These are phyloP conservation scores for Passer montanus DNA, from an alignment of 2,113 vertebrate species.

Conservation along the genomic window DNA sequence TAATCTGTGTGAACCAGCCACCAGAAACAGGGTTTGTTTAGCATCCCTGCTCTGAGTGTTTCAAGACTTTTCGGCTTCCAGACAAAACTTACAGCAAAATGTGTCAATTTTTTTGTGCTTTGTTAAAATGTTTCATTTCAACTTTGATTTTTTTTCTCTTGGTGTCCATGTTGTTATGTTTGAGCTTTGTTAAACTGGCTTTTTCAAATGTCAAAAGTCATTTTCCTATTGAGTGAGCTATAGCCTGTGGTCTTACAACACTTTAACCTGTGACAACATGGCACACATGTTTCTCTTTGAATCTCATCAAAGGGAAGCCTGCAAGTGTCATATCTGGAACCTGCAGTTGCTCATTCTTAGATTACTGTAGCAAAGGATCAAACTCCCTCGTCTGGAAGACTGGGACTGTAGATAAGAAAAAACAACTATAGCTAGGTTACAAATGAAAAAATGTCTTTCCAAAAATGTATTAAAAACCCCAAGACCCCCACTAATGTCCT, in stretches of 20 bases:
- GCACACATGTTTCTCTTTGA: neutral
- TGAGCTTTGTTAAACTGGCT: neutral
- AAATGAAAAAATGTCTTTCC: neutral
- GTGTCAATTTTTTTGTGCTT: neutral
- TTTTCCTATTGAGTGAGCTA: neutral
- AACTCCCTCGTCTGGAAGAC: neutral
- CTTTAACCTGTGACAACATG: neutral
- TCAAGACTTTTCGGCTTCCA: neutral
- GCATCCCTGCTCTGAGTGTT: neutral
- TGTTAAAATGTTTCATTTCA: neutral
- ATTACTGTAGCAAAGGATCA: neutral
- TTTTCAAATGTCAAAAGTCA: neutral
- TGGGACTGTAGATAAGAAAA: neutral
- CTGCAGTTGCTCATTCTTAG: neutral
- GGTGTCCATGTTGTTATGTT: neutral
- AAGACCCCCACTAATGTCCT: fast-evolving
- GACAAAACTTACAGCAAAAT: neutral
- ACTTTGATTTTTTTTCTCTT: neutral
- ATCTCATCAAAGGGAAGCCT: conserved; percentile 2
- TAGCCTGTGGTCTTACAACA: neutral
- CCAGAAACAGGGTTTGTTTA: neutral
- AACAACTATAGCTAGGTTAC: neutral
- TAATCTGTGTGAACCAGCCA: neutral
- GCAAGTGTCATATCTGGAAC: neutral
- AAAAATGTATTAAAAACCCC: neutral